phyloP scores from a whole-genome alignment of 2,888 invertebrate genomes.

The Dolichomitus sp. region DNA sequence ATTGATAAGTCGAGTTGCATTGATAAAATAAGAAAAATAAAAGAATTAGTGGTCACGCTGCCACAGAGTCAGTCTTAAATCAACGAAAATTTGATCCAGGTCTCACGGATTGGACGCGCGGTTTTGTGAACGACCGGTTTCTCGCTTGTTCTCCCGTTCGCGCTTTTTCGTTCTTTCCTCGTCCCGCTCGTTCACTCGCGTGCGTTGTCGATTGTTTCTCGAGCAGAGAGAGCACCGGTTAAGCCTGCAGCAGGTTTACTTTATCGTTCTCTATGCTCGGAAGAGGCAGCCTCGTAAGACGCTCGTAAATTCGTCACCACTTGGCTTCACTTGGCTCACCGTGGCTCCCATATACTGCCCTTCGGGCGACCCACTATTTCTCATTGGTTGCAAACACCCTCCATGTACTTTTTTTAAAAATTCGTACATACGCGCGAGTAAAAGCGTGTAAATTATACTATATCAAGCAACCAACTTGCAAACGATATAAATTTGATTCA shows the following conservation, averaged over 20 bases:
- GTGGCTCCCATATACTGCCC: conserved; percentile 72
- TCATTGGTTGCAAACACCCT: conserved; percentile 67
- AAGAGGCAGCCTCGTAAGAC: conserved; percentile 76
- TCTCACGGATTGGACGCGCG: conserved; percentile 67
- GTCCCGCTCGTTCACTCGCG: conserved; percentile 18
- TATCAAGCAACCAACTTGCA: conserved; percentile 24
- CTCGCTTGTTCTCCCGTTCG: conserved; percentile 71
- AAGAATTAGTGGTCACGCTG: conserved; percentile 26
- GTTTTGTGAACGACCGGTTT: conserved; percentile 69
- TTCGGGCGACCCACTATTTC: conserved; percentile 75
- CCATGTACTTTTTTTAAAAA: conserved; percentile 32
- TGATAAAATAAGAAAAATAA: conserved; percentile 18
- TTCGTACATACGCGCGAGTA: conserved; percentile 40
- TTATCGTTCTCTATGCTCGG: conserved; percentile 69
- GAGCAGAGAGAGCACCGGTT: conserved; percentile 18
- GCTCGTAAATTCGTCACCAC: conserved; percentile 82
- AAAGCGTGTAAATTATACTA: conserved; percentile 56
- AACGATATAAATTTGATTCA: conserved; percentile 53
- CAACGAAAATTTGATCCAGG: conserved; percentile 74
- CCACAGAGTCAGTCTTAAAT: conserved; percentile 73
- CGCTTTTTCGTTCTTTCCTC: conserved; percentile 72
- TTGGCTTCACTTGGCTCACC: conserved; percentile 69
- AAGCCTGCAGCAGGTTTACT: conserved; percentile 44
- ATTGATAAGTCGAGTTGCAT: conserved; percentile 5
- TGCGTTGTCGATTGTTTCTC: conserved; percentile 34